Evolutionary conservation across 37 sponge, comb jelly and placozoan species (phyloP), one percentile per base, ranked within the genome.

Genomic region (Crambe crambe): DNA sequence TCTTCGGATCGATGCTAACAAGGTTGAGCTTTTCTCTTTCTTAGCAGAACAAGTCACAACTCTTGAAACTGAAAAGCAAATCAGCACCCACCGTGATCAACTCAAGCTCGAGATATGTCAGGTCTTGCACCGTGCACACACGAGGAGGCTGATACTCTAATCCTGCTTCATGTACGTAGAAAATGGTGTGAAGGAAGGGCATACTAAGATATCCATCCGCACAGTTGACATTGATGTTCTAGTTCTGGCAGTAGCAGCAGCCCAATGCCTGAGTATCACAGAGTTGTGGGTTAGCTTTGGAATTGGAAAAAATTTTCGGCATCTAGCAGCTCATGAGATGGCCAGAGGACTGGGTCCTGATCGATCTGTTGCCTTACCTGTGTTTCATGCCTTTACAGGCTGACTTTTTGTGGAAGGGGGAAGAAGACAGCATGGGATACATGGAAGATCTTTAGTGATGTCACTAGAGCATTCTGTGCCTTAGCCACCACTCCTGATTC

Each of bases 361-460:
- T 15, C 3, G 32, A 62, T 23, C 44, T 15, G 12, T 4, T 2
- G 75, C 75, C 35, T 68, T 68, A 21, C 80, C 51, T 12, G 42
- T 80, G 70, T 80, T 80, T 30, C 73, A 81, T 81, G 82, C 82
- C 25, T 61, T 81, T 9, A 81, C 82, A 57, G 82, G 82, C 2
- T 81, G 82, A 17, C 42, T 29, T 81, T 81, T 72, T 25, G 2
- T 9, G 73, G 82, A 23, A 20, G 30, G 2, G 73, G 80, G 17
- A 79, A 79, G 70, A 68, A 62, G 42, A 77, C 42, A 25, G 78
- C 78, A 31, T 77, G 78, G 78, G 61, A 12, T 25, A 37, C 76
- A 2, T 75, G 76, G 76, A 56, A 62, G 1, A 2, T 37, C 2
- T 65, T 31, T 29, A 2, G 5, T 31, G 34, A 65, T 5, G 3